Conservation (phyloP, 2,797 vertebrate genomes). For the Argya squamiceps region DNA sequence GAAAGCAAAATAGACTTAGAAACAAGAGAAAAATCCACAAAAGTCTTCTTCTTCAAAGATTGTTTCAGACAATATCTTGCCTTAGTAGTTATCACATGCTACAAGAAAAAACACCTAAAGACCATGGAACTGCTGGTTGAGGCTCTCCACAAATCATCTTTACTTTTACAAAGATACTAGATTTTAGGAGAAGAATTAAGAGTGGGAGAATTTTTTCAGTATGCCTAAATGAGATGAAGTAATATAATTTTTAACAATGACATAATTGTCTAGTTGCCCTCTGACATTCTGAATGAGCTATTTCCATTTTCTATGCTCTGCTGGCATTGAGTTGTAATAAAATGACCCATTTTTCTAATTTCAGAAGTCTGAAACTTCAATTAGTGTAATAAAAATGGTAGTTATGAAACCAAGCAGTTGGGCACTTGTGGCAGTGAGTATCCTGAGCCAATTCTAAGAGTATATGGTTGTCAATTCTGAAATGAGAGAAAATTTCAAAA, state of each 20-base stretch:
- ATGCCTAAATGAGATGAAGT: not conserved
- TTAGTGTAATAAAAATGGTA: not conserved
- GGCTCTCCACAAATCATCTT: not conserved
- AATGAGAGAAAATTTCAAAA: not conserved
- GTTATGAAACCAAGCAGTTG: not conserved
- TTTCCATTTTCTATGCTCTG: slow-evolving; percentile 27
- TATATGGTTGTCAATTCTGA: not conserved
- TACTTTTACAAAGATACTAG: not conserved
- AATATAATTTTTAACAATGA: not conserved
- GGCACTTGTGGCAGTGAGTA: not conserved
- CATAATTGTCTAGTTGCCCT: not conserved
- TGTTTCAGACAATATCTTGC: not conserved
- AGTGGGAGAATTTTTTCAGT: not conserved
- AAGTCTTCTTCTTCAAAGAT: not conserved
- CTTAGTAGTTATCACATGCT: not conserved
- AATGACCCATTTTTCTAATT: slow-evolving; percentile 2
- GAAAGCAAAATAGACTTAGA: not conserved
- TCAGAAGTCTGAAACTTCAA: slow-evolving; percentile 18
- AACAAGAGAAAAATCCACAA: not conserved
- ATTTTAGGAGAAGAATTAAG: not conserved
- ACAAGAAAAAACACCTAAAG: not conserved
- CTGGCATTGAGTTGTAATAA: not conserved
- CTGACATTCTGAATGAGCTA: slow-evolving; percentile 3
- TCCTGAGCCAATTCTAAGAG: not conserved
- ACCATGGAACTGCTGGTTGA: not conserved